phyloP scores from a whole-genome alignment of 2,888 invertebrate species.

The Eubasilissa splendida region DNA sequence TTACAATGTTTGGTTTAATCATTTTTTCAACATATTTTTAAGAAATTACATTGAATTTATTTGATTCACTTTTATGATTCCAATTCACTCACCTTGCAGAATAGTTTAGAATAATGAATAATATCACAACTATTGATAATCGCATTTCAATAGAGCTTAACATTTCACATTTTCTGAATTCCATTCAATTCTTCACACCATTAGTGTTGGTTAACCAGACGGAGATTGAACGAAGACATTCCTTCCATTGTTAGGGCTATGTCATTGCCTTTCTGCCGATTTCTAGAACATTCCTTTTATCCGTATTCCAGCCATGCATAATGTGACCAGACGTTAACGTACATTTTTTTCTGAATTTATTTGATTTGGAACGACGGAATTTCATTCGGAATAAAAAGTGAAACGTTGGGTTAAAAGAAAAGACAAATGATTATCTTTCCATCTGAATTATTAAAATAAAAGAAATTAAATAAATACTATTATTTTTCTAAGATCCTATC shows the following conservation, averaged over 20 bases:
- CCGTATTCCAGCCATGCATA: not conserved
- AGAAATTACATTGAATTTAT: no score
- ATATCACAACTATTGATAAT: conserved; percentile 12
- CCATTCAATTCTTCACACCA: conserved; percentile 23
- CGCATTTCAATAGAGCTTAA: conserved; percentile 38
- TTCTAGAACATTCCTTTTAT: conserved; percentile 4
- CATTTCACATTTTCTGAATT: conserved; percentile 27
- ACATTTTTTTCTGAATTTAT: not conserved
- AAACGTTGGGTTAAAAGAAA: no score
- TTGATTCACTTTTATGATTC: no score
- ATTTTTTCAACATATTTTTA: no score
- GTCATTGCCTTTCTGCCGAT: not conserved
- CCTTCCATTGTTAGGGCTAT: conserved; percentile 24
- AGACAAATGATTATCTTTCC: no score
- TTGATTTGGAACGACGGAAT: not conserved
- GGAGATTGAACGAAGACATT: conserved; percentile 39
- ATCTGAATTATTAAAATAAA: no score
- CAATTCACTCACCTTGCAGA: not conserved
- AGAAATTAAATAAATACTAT: no score
- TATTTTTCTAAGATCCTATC: no score
- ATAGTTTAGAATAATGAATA: not conserved
- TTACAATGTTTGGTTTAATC: no score
- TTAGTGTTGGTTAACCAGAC: conserved; percentile 28
- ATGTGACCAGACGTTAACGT: not conserved
- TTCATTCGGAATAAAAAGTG: no score